Conservation (phyloP, 2,113 vertebrate genomes). For the Dicerorhinus sumatrensis region DNA sequence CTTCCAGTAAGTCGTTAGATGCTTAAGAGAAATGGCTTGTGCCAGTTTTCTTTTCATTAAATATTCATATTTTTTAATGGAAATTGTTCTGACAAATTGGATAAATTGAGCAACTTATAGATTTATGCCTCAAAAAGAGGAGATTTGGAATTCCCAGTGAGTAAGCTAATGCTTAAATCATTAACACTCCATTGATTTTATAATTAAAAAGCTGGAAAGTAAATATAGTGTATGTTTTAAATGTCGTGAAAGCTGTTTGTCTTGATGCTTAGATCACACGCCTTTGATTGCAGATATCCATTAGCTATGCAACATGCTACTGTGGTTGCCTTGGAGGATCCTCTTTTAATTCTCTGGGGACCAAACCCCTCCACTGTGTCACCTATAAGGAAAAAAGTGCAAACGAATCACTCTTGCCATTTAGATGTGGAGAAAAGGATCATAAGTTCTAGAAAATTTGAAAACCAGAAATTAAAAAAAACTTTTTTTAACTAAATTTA, state of each 20-base stretch:
- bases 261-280: conserved; percentile 61
- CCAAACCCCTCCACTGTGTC: neutral
- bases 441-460: neutral
- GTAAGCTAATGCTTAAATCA: conserved; percentile 85
- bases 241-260: conserved; percentile 69
- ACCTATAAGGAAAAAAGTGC: neutral
- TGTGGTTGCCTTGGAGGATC: neutral
- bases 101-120: conserved; percentile 86
- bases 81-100: conserved; percentile 88
- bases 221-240: conserved; percentile 83
- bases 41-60: conserved; percentile 88
- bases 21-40: conserved; percentile 84
- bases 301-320: neutral
- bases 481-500: too few relatives aligned
- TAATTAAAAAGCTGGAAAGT: conserved; percentile 87
- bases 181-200: conserved; percentile 88
- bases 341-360: neutral
- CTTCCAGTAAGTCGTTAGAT: conserved; percentile 87
- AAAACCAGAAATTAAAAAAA: neutral
- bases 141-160: conserved; percentile 82
- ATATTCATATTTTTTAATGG: conserved; percentile 91
- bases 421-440: neutral
- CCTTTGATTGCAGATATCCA: conserved; percentile 52
- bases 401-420: neutral
- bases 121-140: conserved; percentile 85